Conservation (phyloP, 2,888 invertebrate species). For the Xiphydria camelus region DNA sequence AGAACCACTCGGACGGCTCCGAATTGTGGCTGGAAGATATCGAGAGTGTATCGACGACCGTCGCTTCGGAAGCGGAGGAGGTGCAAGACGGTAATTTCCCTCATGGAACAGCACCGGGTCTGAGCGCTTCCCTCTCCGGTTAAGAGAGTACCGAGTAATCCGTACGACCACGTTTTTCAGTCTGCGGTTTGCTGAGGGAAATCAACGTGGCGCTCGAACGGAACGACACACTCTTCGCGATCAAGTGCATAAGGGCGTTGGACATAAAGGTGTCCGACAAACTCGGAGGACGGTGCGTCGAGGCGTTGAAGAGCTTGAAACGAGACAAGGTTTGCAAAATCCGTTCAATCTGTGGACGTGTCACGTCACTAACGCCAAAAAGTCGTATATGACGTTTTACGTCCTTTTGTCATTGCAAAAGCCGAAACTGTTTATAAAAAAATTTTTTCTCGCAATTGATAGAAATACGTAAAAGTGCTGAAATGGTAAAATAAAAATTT, state of each 20-base stretch:
- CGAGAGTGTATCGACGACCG: constrained; percentile 58
- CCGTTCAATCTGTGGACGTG: background rate
- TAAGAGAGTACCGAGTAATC: too few relatives aligned
- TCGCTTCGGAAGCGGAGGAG: constrained; percentile 59
- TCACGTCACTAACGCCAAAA: too few relatives aligned
- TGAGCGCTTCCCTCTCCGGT: too few relatives aligned
- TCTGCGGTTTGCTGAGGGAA: constrained; percentile 35
- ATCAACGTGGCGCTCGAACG: constrained; percentile 41
- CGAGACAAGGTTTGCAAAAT: constrained; percentile 19
- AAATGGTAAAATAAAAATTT: too few relatives aligned
- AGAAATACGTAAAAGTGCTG: too few relatives aligned
- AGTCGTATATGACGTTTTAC: too few relatives aligned
- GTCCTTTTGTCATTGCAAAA: too few relatives aligned
- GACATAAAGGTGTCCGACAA: constrained; percentile 33
- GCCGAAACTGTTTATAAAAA: too few relatives aligned
- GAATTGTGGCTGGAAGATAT: constrained; percentile 67
- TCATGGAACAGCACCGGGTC: background rate
- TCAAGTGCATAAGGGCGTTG: constrained; percentile 35
- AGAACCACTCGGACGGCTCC: constrained; percentile 59
- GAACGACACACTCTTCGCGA: constrained; percentile 33
- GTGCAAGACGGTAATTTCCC: constrained; percentile 58
- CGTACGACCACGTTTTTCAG: constrained; percentile 27
- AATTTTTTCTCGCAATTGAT: too few relatives aligned
- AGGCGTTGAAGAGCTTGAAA: constrained; percentile 29
- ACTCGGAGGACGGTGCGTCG: constrained; percentile 33